Evolutionary conservation across 1,140 invertebrate species (phyloP).

Genomic region (Hirudo medicinalis): DNA sequence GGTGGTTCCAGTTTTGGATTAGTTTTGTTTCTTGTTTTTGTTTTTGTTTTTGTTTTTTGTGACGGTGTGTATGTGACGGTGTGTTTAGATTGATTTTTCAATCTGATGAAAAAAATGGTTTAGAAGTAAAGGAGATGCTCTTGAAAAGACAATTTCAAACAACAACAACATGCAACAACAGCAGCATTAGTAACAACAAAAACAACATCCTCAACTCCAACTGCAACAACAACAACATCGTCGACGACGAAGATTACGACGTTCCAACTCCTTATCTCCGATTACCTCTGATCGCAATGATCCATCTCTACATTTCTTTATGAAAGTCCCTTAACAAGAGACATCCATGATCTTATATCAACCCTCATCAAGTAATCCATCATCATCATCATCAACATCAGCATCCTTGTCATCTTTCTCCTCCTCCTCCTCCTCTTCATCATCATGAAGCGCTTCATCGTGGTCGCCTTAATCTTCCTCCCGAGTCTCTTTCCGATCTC

Average conservation of each 20-base stretch:
- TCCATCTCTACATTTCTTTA: neutral
- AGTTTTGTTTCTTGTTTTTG: too few relatives aligned
- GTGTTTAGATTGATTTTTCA: too few relatives aligned
- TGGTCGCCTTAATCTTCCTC: neutral
- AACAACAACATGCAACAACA: too few relatives aligned
- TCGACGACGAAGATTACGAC: neutral
- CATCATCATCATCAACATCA: neutral
- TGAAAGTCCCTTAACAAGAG: neutral
- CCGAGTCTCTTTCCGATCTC: neutral
- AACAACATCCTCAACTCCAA: neutral
- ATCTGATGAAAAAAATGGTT: too few relatives aligned
- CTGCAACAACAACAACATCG: neutral
- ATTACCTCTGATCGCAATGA: neutral
- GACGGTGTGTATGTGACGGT: too few relatives aligned
- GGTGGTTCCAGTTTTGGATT: too few relatives aligned
- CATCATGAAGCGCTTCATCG: neutral
- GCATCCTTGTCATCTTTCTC: neutral
- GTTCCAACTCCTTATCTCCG: too few relatives aligned
- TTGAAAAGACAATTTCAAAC: too few relatives aligned
- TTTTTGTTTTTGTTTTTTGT: too few relatives aligned
- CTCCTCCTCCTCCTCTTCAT: neutral
- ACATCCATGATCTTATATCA: neutral
- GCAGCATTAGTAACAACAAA: neutral
- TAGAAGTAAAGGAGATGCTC: too few relatives aligned
- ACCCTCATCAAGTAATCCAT: conserved; percentile 1